A percentile compares a stretch with the other conserved stretches of the same genome.
Evolutionary conservation across 2,888 invertebrate species (phyloP).

Genomic region (Platycheirus albimanus): DNA sequence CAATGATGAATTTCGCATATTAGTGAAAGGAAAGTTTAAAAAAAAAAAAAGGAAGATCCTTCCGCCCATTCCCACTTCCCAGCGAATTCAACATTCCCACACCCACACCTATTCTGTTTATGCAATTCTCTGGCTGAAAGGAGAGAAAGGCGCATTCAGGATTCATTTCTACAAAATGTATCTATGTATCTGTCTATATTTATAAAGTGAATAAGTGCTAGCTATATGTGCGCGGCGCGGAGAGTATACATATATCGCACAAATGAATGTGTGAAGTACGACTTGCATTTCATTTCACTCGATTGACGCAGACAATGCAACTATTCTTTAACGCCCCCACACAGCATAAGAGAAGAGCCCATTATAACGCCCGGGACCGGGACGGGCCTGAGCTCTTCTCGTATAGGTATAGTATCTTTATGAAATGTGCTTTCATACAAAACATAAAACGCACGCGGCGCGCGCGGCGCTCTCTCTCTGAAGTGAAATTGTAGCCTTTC

Average conservation of each 20-base stretch:
- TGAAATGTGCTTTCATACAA: too few species aligned
- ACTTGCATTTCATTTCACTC: constrained; percentile 74
- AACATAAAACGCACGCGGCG: not conserved
- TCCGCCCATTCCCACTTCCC: constrained; percentile 36
- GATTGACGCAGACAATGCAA: constrained; percentile 65
- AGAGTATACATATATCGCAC: constrained; percentile 23
- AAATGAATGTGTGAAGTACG: constrained; percentile 69
- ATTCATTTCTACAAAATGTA: constrained; percentile 26
- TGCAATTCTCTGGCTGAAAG: not conserved
- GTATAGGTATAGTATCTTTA: not conserved
- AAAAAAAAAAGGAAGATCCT: constrained; percentile 54
- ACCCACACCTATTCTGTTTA: not conserved
- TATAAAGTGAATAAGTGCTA: not conserved
- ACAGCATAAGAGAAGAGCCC: constrained; percentile 24
- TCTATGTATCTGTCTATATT: not conserved
- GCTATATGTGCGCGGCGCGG: constrained; percentile 1
- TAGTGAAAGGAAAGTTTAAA: constrained; percentile 53
- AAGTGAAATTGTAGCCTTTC: constrained; percentile 71
- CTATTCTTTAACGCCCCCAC: constrained; percentile 51
- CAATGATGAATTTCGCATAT: constrained; percentile 70
- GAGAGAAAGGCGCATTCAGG: constrained; percentile 33
- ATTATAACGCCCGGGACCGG: constrained; percentile 28
- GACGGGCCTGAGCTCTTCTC: constrained; percentile 10
- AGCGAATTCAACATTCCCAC: constrained; percentile 18
- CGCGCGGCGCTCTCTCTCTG: constrained; percentile 19